Evolutionary conservation across 2,113 vertebrate genomes (phyloP).

Genomic region (Cnemophilus loriae): DNA sequence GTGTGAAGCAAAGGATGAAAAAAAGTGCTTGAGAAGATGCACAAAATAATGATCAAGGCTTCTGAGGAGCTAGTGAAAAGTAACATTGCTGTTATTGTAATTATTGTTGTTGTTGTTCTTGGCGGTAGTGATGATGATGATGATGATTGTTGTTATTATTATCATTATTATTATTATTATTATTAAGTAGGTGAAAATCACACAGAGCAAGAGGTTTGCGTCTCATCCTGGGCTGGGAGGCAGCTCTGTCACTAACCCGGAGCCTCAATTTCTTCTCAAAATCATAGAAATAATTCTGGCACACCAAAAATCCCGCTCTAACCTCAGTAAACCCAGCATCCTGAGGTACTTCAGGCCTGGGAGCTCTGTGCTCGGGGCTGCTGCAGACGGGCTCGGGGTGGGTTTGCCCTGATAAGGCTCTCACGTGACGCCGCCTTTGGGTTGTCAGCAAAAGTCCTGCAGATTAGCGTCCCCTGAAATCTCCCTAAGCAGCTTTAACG

Average conservation of each 20-base stretch:
- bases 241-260: not conserved
- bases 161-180: too few species aligned
- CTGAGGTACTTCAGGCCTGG: not conserved
- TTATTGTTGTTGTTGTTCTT: not conserved
- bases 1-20: not conserved
- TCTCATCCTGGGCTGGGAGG: not conserved
- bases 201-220: not conserved
- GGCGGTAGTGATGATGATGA: not conserved
- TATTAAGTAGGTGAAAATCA: not conserved
- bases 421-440: not conserved
- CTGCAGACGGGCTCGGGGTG: not conserved
- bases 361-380: not conserved
- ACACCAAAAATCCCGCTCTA: accelerated
- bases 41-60: not conserved
- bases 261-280: not conserved
- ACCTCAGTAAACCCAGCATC: not conserved
- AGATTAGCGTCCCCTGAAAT: constrained; percentile 51
- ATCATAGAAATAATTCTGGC: not conserved
- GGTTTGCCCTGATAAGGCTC: not conserved
- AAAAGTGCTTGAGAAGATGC: not conserved
- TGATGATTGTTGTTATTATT: not conserved
- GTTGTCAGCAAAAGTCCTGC: not conserved
- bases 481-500: constrained; percentile 30
- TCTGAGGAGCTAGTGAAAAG: not conserved
- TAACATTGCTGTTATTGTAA: too few species aligned